A percentile compares a stretch with the other conserved stretches of the same genome.
Evolutionary conservation across 2,888 invertebrate genomes (phyloP).

Genomic region (Tenthredo scrophulariae): DNA sequence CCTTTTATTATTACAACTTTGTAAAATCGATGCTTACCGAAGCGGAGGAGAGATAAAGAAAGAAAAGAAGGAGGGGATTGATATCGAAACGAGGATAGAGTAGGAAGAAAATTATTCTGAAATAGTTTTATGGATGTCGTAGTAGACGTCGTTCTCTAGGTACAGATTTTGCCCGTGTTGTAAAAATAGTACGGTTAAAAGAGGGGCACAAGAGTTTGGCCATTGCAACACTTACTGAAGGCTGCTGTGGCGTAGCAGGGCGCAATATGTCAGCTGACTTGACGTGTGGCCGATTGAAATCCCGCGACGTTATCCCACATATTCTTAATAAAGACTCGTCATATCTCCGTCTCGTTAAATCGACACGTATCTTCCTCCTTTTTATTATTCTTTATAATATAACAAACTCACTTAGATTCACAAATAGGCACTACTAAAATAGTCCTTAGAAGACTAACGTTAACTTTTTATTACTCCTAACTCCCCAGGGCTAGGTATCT

Average conservation of each 20-base stretch:
- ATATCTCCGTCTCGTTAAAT: constrained; percentile 45
- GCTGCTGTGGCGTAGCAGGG: constrained; percentile 77
- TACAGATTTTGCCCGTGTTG: constrained; percentile 54
- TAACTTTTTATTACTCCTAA: constrained; percentile 60
- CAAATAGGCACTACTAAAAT: constrained; percentile 46
- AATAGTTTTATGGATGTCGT: background rate
- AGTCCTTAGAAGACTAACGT: constrained; percentile 54
- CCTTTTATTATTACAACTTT: background rate
- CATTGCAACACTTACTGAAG: constrained; percentile 74
- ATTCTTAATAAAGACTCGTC: constrained; percentile 69
- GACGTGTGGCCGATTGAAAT: constrained; percentile 77
- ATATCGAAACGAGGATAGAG: background rate
- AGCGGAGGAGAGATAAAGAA: background rate
- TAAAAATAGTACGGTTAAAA: constrained; percentile 65
- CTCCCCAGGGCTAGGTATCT: constrained; percentile 51
- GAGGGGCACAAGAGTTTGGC: constrained; percentile 53
- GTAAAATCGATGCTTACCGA: background rate
- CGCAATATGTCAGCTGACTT: constrained; percentile 79
- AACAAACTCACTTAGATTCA: constrained; percentile 34
- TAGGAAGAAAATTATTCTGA: background rate
- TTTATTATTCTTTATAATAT: constrained; percentile 4
- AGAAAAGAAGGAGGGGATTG: background rate
- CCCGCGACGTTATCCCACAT: constrained; percentile 76
- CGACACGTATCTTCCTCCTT: constrained; percentile 8
- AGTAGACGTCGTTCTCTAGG: background rate